phyloP scores from a whole-genome alignment of 2,888 invertebrate genomes.

The Patella ulyssiponensis region DNA sequence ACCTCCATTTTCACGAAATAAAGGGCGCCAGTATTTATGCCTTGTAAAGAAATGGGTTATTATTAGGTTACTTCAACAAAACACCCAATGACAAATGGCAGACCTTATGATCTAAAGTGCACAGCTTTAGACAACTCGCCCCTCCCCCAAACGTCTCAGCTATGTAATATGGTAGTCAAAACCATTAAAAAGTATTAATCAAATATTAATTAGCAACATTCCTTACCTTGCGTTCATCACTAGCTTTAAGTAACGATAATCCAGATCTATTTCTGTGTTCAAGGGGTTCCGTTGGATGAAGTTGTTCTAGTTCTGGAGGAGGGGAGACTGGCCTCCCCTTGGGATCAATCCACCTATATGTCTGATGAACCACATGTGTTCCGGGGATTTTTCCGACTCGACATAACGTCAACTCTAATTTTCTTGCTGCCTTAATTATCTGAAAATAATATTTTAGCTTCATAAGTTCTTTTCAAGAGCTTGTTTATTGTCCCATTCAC shows the following conservation, averaged over 20 bases:
- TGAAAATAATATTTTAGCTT: constrained; percentile 33
- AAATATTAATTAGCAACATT: neutral
- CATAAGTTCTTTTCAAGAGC: no score
- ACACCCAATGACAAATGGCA: no score
- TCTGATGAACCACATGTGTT: constrained; percentile 79
- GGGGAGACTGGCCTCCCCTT: constrained; percentile 90
- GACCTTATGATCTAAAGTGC: no score
- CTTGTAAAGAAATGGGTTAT: no score
- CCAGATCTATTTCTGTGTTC: constrained; percentile 57
- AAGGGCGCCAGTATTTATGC: no score
- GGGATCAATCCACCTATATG: constrained; percentile 95
- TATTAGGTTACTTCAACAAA: no score
- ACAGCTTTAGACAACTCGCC: no score
- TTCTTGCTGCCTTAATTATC: constrained; percentile 61
- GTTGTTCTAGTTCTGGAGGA: constrained; percentile 78
- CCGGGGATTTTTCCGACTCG: constrained; percentile 68
- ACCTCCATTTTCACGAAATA: no score
- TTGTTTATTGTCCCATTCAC: no score
- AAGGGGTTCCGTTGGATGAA: constrained; percentile 31
- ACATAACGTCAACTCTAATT: constrained; percentile 60
- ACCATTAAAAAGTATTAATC: no score
- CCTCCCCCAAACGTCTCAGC: no score
- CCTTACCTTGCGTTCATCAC: constrained; percentile 66
- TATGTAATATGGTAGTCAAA: no score
- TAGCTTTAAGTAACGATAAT: constrained; percentile 59